phyloP scores from a whole-genome alignment of 2,113 vertebrate genomes.

The Elachura formosa region DNA sequence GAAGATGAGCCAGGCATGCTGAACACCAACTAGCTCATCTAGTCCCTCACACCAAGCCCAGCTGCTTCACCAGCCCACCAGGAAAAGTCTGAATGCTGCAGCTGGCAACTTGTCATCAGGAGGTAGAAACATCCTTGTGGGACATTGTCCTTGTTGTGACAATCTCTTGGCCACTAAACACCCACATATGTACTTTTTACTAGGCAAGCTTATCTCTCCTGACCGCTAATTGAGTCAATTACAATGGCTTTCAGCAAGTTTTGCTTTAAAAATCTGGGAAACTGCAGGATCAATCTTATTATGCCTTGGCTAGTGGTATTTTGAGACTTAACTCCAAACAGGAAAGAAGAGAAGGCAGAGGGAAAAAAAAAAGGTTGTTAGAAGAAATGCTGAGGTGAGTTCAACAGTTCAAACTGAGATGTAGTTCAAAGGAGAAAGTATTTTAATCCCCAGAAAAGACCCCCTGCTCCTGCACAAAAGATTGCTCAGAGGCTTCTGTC shows the following conservation, averaged over 20 bases:
- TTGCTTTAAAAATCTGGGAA: not conserved
- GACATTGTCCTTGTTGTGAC: not conserved
- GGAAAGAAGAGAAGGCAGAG: not conserved
- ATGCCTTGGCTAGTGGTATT: not conserved
- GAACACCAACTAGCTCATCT: not conserved
- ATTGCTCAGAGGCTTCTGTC: not conserved
- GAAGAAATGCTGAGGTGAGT: not conserved
- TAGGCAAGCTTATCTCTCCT: not conserved
- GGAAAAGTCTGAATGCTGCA: not conserved
- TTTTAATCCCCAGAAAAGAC: not conserved
- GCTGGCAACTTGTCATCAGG: not conserved
- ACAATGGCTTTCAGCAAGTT: not conserved
- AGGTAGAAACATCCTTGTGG: not conserved
- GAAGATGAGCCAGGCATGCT: fast-evolving
- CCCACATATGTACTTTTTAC: not conserved
- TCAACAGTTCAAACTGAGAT: slow-evolving; percentile 7
- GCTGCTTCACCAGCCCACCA: not conserved
- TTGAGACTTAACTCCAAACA: not conserved
- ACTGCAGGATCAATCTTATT: not conserved
- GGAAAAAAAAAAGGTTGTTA: not conserved
- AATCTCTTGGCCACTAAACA: not conserved
- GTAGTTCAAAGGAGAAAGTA: not conserved
- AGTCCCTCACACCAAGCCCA: not conserved
- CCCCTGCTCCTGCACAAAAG: not conserved
- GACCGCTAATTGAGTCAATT: not conserved